Conservation (phyloP, 2,797 vertebrate genomes). For the Paramormyrops hopkinsi region DNA sequence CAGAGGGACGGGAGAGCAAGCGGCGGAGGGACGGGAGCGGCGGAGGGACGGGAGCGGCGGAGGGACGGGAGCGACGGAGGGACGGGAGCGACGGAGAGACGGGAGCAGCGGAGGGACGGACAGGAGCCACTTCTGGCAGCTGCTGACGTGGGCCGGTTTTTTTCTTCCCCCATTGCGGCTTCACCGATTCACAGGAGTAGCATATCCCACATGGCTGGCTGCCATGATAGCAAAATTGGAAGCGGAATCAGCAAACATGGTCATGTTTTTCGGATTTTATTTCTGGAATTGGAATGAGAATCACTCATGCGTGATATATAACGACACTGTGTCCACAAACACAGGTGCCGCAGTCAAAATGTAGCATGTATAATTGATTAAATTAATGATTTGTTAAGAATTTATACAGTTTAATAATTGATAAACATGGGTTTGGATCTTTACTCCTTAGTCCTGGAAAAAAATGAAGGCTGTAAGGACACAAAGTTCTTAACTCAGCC, state of each 20-base stretch:
- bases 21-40: neutral
- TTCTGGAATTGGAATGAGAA: neutral
- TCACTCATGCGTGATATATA: neutral
- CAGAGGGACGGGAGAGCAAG: too few relatives aligned
- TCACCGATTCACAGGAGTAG: neutral
- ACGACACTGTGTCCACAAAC: neutral
- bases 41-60: neutral
- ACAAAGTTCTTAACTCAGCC: neutral
- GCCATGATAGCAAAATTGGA: neutral
- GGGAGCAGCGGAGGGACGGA: neutral
- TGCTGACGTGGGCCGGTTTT: neutral
- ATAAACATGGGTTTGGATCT: neutral
- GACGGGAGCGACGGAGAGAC: too few relatives aligned
- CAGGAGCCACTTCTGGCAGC: too few relatives aligned
- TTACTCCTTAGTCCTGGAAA: neutral
- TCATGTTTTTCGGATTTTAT: neutral
- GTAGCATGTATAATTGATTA: neutral
- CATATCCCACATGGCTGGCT: neutral
- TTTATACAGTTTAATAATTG: neutral
- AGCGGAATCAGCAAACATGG: neutral
- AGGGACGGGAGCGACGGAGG: too few relatives aligned
- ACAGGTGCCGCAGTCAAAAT: neutral
- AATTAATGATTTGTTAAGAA: neutral
- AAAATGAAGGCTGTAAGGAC: neutral
- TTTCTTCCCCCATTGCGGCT: neutral